Conservation (phyloP, 1,140 invertebrate genomes). For the Phymastichus coffea region DNA sequence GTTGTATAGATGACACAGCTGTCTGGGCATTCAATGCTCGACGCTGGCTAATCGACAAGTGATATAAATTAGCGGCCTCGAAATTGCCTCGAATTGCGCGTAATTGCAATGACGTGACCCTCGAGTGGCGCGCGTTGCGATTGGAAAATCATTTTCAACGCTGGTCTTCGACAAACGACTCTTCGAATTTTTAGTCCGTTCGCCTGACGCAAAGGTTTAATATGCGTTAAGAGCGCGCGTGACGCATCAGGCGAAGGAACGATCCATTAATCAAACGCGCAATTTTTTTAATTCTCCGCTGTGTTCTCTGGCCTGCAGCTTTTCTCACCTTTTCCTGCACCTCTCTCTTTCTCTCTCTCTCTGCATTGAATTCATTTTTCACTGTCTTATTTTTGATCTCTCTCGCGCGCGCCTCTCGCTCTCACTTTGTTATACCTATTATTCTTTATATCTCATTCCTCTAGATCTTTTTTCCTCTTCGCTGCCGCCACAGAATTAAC, state of each 20-base stretch:
- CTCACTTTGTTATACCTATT: neutral
- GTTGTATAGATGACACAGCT: too few species aligned
- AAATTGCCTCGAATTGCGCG: neutral
- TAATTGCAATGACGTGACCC: slow-evolving; percentile 2
- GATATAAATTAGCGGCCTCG: slow-evolving; percentile 6
- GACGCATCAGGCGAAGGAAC: too few species aligned
- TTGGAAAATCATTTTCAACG: neutral
- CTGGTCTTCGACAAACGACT: too few species aligned
- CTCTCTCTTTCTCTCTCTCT: too few species aligned
- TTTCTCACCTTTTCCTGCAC: neutral
- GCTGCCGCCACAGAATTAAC: neutral
- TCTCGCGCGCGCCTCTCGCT: neutral
- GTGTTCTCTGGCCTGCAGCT: neutral
- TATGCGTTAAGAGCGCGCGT: too few species aligned
- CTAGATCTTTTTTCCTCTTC: neutral
- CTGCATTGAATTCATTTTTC: slow-evolving; percentile 4
- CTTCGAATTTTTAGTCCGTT: too few species aligned
- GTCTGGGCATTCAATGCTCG: too few species aligned
- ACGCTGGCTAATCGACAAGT: neutral
- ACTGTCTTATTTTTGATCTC: neutral
- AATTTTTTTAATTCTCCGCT: neutral
- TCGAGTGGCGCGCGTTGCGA: neutral
- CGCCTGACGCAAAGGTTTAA: too few species aligned
- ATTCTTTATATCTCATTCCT: neutral
- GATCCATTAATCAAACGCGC: neutral